Conservation (phyloP, 2,888 invertebrate species). For the Agrilus mali region DNA sequence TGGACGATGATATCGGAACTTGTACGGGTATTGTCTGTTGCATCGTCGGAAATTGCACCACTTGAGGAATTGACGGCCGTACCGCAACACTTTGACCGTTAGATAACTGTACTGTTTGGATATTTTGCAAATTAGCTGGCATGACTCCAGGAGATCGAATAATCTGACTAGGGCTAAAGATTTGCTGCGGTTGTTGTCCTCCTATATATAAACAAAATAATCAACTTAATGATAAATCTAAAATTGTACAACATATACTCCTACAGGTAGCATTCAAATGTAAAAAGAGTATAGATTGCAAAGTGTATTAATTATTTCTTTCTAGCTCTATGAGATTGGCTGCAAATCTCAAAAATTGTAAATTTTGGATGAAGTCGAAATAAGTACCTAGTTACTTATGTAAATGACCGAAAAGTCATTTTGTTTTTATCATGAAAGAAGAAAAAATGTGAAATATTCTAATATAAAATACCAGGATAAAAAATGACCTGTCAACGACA, state of each 20-base stretch:
- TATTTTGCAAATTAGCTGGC: slow-evolving; percentile 57
- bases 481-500: slow-evolving; percentile 40
- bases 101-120: slow-evolving; percentile 56
- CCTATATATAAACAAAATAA: slow-evolving; percentile 20
- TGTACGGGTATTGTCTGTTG: slow-evolving; percentile 81
- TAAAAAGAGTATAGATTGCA: no score
- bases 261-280: no score
- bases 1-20: slow-evolving; percentile 69
- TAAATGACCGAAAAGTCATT: no score
- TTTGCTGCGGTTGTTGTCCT: slow-evolving; percentile 40
- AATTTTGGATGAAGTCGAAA: no score
- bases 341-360: no score
- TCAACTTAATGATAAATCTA: neutral
- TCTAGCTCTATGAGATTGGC: no score
- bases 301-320: no score
- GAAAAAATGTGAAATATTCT: neutral
- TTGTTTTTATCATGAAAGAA: neutral
- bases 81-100: slow-evolving; percentile 61
- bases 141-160: slow-evolving; percentile 58
- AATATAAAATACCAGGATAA: neutral
- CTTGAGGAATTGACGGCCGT: slow-evolving; percentile 40
- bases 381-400: no score
- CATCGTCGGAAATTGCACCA: slow-evolving; percentile 51
- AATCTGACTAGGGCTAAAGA: slow-evolving; percentile 55
- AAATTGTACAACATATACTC: neutral